phyloP scores from a whole-genome alignment of 2,113 vertebrate species.

The Oenanthe oenanthe region DNA sequence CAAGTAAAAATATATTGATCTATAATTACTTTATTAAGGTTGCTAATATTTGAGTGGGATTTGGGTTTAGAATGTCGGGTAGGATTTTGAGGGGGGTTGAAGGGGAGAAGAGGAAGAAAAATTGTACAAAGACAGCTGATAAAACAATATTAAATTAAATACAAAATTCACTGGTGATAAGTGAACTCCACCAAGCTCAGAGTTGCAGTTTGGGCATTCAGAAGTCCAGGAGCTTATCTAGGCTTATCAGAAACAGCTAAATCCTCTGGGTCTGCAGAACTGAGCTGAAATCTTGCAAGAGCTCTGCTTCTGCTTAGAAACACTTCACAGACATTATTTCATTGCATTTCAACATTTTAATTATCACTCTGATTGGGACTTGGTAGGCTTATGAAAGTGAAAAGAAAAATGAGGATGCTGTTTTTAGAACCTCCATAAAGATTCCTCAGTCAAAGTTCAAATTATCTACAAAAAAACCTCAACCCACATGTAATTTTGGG shows the following conservation, averaged over 20 bases:
- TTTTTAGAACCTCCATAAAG: neutral
- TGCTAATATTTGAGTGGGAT: neutral
- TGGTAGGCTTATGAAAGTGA: neutral
- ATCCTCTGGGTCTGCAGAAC: neutral
- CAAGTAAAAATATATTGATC: neutral
- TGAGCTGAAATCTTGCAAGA: neutral
- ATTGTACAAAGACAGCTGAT: neutral
- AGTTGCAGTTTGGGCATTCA: neutral
- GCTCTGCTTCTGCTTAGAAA: neutral
- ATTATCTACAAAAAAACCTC: neutral
- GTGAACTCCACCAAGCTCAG: neutral
- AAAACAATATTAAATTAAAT: neutral
- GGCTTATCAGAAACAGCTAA: conserved; percentile 2
- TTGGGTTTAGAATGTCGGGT: neutral
- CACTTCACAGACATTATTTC: neutral
- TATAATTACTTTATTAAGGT: neutral
- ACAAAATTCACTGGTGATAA: neutral
- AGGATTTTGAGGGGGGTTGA: neutral
- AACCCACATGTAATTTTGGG: neutral
- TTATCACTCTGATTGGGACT: neutral
- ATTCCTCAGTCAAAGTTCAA: neutral
- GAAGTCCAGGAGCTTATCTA: conserved; percentile 5
- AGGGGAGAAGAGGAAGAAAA: neutral
- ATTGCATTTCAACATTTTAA: conserved; percentile 23
- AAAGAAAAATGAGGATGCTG: neutral